Conservation (phyloP, 1,140 invertebrate species). For the Calliopsis andreniformis region DNA sequence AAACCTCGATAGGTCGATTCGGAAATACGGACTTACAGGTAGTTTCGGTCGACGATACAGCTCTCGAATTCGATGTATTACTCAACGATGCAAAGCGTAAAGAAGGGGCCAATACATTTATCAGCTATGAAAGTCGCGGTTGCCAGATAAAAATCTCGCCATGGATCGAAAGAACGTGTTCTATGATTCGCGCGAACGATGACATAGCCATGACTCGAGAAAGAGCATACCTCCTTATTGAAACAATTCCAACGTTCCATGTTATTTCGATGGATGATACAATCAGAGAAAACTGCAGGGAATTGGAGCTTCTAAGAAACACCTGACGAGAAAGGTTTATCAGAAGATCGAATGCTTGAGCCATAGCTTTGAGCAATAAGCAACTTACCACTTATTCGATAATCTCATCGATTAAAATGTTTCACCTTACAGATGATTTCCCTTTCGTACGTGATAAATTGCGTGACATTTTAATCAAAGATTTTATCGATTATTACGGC, state of each 20-base stretch:
- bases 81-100: background rate
- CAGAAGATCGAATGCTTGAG: too few relatives aligned
- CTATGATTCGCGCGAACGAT: background rate
- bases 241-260: background rate
- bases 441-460: too few relatives aligned
- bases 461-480: background rate
- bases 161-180: background rate
- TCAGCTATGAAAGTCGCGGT: constrained; percentile 6
- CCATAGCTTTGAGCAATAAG: too few relatives aligned
- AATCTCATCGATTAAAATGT: too few relatives aligned
- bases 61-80: constrained; percentile 12
- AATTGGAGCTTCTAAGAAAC: too few relatives aligned
- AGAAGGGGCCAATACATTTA: constrained; percentile 12
- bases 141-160: constrained; percentile 15
- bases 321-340: too few relatives aligned
- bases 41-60: constrained; percentile 4
- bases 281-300: too few relatives aligned
- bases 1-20: background rate
- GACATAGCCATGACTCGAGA: background rate
- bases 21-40: constrained; percentile 1
- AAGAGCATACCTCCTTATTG: background rate
- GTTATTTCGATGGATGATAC: constrained; percentile 8
- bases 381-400: too few relatives aligned
- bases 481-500: background rate
- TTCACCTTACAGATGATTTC: too few relatives aligned